phyloP scores from a whole-genome alignment of 92 coral and sea anemone species.

The Parazoanthus atlanticus region DNA sequence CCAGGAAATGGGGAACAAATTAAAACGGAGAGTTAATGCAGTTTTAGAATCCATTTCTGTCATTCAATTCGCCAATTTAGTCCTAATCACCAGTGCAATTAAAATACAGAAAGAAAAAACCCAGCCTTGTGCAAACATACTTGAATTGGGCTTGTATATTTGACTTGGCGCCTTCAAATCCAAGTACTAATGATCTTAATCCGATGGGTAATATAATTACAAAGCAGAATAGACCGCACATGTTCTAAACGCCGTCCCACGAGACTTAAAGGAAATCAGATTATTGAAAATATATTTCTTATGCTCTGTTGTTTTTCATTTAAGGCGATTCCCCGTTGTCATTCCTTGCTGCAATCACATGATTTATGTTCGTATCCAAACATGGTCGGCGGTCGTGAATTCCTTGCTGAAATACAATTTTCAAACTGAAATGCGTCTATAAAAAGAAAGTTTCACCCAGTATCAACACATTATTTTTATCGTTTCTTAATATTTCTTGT shows the following conservation, averaged over 20 bases:
- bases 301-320: not conserved
- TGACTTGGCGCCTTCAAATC: slow-evolving; percentile 17
- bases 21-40: not conserved
- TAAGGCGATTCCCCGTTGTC: slow-evolving; percentile 23
- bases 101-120: not conserved
- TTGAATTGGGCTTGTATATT: not conserved
- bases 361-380: not conserved
- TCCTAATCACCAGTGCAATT: not conserved
- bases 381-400: not conserved
- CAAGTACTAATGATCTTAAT: slow-evolving; percentile 18
- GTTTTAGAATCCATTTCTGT: not conserved
- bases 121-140: no score
- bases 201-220: not conserved
- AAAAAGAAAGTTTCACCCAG: not conserved
- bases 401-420: slow-evolving; percentile 5
- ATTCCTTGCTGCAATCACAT: not conserved
- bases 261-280: not conserved
- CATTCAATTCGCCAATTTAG: not conserved
- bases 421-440: slow-evolving; percentile 6
- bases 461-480: not conserved
- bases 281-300: not conserved
- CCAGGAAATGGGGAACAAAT: not conserved
- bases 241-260: not conserved
- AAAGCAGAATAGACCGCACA: not conserved
- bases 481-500: not conserved